Evolutionary conservation across 2,888 invertebrate species (phyloP), one percentile per base, ranked within the genome.

Genomic region (Tachina fera): DNA sequence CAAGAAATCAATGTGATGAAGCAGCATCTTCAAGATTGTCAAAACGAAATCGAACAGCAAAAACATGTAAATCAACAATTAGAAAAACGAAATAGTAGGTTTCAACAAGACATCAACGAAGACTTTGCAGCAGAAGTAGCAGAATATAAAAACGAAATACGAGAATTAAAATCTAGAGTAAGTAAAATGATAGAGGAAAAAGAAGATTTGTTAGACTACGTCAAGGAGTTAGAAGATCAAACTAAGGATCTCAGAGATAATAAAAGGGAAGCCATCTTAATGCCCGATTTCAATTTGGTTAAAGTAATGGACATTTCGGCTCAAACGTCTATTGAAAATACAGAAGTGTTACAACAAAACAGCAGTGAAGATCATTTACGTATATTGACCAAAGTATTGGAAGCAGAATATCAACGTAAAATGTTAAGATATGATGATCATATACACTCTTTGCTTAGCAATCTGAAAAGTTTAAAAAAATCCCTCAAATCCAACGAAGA

Each of bases 351-450:
- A n/a, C 45, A 81, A n/a, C 49, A 65, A 43, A 77, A 63, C 1
- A 53, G 79, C 5, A 63, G 61, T 41, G 86, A 86, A 43, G 86
- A 87, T 68, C 88, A 89, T 51, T 78, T 89, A 49, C 87, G 88
- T 47, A 87, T 90, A 43, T 82, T 90, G 43, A 87, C 89, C 9
- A 90, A 89, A 72, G 90, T 90, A 11, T 79, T 90, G 3, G 89
- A 90, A 78, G 83, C 84, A 0, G 90, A 90, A 84, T 89, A 90
- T 79, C 88, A 86, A 19, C 88, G 90, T 49, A 90, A 89, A 84
- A 89, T 89, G 86, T 77, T 83, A 51, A 89, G 90, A 65, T 90
- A 90, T 84, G 89, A 90, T 72, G 31, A 89, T 19, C 90, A 90
- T 71, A 90, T 90, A 58, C 87, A 89, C 45, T 88, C 89, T 9